Base-by-base conservation (phyloP, 2,888 invertebrate genomes). In the Drosophila leonis region DNA sequence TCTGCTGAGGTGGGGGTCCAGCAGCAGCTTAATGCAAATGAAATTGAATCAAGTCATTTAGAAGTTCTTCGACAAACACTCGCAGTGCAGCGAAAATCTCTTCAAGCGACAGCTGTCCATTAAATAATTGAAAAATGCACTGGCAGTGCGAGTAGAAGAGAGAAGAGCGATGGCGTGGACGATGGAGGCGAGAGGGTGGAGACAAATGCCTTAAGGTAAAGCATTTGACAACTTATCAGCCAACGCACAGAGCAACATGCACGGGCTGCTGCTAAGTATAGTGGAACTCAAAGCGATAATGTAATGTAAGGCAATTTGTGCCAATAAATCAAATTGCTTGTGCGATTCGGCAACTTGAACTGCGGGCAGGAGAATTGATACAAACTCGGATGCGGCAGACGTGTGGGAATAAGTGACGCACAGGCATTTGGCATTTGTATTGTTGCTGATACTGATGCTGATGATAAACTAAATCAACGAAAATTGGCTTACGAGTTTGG, bases 381-480 rank as follows among this genome's bases (percentile, higher is more conserved):
- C 65, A 77, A 78, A 65, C 57, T 74, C 48, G 65, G 69, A 52
- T 54, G 63, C 41, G 68, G 57, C 39, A 71, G 67, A 72, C 82
- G 69, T 74, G 71, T 80, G 85, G 83, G 83, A 82, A 83, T 83
- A 78, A 63, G 65, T 61, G 65, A 57, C 72, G 63, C 77, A 75
- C 13, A 75, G 83, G 72, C 78, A 80, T 87, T 85, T 83, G 82
- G 64, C 69, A 83, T 80, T 87, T 82, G 78, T 87, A 82, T 83
- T 82, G 65, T 52, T 72, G 57, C 56, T 31, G 13, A 29, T 56
- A 63, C 71, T 59, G 72, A 42, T 72, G 75, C 76, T 75, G 78
- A 76, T 87, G 84, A 87, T 85, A 84, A 85, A 82, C 88, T 77
- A 85, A 85, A 82, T 85, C 85, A 87, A 79, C 85, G 85, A 80